phyloP scores from a whole-genome alignment of 2,888 invertebrate genomes.

The Gastracanthus pulcherrimus region DNA sequence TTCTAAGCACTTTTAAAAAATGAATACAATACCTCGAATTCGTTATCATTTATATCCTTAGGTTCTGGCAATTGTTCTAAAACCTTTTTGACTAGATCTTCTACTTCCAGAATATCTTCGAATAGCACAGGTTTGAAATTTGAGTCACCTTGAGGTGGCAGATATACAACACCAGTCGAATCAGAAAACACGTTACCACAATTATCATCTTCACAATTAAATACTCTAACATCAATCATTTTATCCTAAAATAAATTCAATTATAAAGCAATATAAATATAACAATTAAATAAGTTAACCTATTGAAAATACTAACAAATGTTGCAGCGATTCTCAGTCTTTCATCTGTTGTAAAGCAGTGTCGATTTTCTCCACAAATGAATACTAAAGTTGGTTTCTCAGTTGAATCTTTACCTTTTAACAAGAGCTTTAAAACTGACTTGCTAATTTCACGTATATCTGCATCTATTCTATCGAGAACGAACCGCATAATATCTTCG shows the following conservation, averaged over 20 bases:
- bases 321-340: conserved; percentile 84
- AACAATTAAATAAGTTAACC: neutral
- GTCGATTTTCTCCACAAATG: conserved; percentile 63
- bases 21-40: conserved; percentile 82
- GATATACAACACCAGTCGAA: conserved; percentile 64
- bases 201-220: conserved; percentile 61
- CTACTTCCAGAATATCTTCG: conserved; percentile 73
- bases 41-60: conserved; percentile 79
- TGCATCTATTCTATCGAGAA: conserved; percentile 66
- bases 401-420: conserved; percentile 59
- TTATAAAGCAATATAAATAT: neutral
- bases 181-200: conserved; percentile 62
- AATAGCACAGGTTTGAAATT: conserved; percentile 73
- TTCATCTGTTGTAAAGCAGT: conserved; percentile 68
- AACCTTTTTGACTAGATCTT: conserved; percentile 81
- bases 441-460: conserved; percentile 65
- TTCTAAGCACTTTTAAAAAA: neutral
- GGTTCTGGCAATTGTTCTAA: conserved; percentile 82
- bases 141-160: conserved; percentile 62
- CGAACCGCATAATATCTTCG: conserved; percentile 65
- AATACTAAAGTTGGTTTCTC: conserved; percentile 68
- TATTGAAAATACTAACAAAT: conserved; percentile 80
- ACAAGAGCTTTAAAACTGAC: conserved; percentile 63
- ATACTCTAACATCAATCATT: conserved; percentile 65
- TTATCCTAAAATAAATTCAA: conserved; percentile 65